Evolutionary conservation across 2,113 vertebrate species (phyloP).

Genomic region (Phocoena phocoena): DNA sequence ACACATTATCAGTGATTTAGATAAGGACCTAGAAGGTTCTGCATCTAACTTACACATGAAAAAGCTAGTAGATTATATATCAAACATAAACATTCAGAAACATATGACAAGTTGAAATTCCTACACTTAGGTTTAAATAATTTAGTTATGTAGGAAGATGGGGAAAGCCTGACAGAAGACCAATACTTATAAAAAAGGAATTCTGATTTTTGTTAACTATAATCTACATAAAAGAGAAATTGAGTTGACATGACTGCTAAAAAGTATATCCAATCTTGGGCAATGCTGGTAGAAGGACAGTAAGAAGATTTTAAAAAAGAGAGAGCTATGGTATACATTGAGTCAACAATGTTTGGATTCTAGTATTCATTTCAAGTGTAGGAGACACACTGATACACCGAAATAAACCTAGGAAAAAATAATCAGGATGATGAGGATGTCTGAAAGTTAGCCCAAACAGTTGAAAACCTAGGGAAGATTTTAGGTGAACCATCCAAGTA

Average conservation of each 20-base stretch:
- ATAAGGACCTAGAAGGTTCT: neutral
- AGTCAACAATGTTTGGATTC: neutral
- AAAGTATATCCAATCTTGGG: neutral
- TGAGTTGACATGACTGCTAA: neutral
- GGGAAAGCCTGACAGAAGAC: neutral
- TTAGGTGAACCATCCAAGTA: neutral
- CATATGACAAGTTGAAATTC: slow-evolving; percentile 1
- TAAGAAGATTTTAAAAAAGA: neutral
- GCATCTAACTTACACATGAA: neutral
- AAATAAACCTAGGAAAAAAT: slow-evolving; percentile 2
- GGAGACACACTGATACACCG: neutral
- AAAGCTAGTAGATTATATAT: neutral
- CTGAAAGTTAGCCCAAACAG: neutral
- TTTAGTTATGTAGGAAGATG: neutral
- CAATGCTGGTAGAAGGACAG: neutral
- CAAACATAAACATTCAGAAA: neutral
- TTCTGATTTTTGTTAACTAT: slow-evolving; percentile 16
- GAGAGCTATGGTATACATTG: neutral
- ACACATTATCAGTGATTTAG: neutral
- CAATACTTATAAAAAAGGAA: neutral
- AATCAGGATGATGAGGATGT: neutral
- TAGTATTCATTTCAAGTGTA: neutral
- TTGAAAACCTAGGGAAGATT: neutral
- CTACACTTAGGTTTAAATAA: neutral
- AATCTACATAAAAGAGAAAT: neutral